Evolutionary conservation across 2,113 vertebrate genomes (phyloP).

Genomic region (Montifringilla adamsi): DNA sequence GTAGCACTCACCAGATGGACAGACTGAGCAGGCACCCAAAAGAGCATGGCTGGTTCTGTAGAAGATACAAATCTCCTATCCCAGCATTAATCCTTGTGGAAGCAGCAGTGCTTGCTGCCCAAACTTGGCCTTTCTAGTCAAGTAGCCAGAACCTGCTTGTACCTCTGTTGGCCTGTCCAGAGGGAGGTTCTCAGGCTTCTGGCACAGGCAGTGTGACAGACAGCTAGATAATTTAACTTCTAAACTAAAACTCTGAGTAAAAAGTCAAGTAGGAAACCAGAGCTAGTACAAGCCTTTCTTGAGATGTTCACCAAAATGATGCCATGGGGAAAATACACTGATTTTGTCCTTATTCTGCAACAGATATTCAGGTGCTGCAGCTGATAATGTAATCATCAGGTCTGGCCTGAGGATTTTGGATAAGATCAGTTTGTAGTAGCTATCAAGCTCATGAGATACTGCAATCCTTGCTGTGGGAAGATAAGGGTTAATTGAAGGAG

Average conservation of each 20-base stretch:
- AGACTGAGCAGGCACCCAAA: neutral
- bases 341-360: neutral
- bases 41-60: neutral
- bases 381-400: neutral
- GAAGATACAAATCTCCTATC: neutral
- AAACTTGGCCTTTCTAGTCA: neutral
- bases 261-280: neutral
- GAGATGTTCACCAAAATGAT: neutral
- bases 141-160: neutral
- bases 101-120: neutral
- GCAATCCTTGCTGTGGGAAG: neutral
- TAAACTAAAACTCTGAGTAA: neutral
- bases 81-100: neutral
- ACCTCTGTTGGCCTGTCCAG: neutral
- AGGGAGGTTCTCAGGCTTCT: neutral
- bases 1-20: accelerated
- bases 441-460: neutral
- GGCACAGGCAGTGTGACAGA: neutral
- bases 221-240: neutral
- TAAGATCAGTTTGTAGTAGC: neutral
- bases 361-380: neutral
- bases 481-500: neutral
- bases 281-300: neutral
- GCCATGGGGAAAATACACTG: neutral
- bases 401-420: neutral